These are phyloP conservation scores for Meloidogyne hapla DNA, from an alignment of 1,140 invertebrate genomes.

Conservation along the genomic window DNA sequence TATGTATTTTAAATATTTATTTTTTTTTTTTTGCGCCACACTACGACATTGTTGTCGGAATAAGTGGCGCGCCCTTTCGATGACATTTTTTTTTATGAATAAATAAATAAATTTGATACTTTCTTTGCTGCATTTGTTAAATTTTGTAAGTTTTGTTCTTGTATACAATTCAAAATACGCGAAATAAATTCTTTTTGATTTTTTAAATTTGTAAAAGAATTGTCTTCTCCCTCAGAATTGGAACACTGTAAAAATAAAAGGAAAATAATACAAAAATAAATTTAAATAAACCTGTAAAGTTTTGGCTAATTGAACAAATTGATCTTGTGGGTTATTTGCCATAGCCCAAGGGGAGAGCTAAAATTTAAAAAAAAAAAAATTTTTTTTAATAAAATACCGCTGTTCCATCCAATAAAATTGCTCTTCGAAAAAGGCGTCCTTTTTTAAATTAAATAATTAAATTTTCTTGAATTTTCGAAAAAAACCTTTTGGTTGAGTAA, in stretches of 20 bases:
- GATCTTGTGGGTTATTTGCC: constrained; percentile 54
- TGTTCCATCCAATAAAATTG: constrained; percentile 61
- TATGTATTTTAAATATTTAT: too few species aligned
- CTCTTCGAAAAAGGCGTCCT: constrained; percentile 56
- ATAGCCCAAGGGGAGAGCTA: constrained; percentile 60
- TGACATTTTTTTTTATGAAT: too few species aligned
- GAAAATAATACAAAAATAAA: constrained; percentile 24
- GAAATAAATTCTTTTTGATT: constrained; percentile 38
- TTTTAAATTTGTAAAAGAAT: neutral
- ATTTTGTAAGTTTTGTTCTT: constrained; percentile 72
- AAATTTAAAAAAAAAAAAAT: neutral
- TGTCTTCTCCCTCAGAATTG: neutral
- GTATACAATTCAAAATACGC: constrained; percentile 51
- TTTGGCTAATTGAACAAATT: constrained; percentile 56
- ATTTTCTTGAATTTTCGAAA: neutral
- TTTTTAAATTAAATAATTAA: neutral
- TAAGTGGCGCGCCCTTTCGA: too few species aligned
- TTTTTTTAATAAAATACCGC: constrained; percentile 32
- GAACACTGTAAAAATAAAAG: constrained; percentile 6
- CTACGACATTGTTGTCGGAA: too few species aligned
- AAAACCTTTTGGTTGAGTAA: constrained; percentile 57
- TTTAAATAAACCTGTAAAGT: constrained; percentile 46
- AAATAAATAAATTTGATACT: constrained; percentile 59
- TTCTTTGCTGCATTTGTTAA: constrained; percentile 73
- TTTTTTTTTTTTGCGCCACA: too few species aligned